Conservation (phyloP, 2,888 invertebrate genomes). For the Agonopterix subpropinquella region DNA sequence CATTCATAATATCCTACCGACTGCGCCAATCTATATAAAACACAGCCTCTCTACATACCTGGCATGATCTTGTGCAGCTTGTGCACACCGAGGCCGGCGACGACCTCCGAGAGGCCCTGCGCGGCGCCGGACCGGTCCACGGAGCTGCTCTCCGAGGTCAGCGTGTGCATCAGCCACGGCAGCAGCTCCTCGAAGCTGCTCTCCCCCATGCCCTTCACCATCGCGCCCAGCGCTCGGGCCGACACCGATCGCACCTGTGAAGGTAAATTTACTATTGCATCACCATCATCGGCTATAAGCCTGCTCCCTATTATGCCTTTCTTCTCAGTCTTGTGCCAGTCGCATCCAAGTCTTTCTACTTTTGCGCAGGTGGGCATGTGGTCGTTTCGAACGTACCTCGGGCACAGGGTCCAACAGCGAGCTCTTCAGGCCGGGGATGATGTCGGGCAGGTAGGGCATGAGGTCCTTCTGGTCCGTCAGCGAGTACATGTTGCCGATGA, state of each 20-base stretch:
- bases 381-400: conserved; percentile 74
- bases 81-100: conserved; percentile 95
- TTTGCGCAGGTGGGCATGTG: not conserved
- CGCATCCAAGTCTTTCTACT: not conserved
- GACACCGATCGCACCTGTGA: conserved; percentile 91
- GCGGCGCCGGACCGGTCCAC: conserved; percentile 98
- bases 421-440: conserved; percentile 97
- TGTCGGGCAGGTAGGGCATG: conserved; percentile 95
- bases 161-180: conserved; percentile 98
- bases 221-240: conserved; percentile 96
- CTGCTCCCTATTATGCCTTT: not conserved
- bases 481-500: conserved; percentile 99
- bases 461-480: conserved; percentile 99
- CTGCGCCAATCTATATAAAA: too few relatives aligned
- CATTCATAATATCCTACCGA: too few relatives aligned
- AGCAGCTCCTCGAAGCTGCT: conserved; percentile 95
- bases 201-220: conserved; percentile 98
- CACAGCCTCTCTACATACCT: conserved; percentile 40
- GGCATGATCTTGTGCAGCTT: conserved; percentile 98
- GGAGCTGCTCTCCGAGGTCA: conserved; percentile 95
- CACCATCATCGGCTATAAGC: too few relatives aligned
- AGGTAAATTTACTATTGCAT: not conserved
- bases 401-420: conserved; percentile 98
- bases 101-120: conserved; percentile 97
- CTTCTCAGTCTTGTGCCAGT: too few relatives aligned